Conservation (phyloP, 1,140 invertebrate species). For the Philotrypesis tridentata region DNA sequence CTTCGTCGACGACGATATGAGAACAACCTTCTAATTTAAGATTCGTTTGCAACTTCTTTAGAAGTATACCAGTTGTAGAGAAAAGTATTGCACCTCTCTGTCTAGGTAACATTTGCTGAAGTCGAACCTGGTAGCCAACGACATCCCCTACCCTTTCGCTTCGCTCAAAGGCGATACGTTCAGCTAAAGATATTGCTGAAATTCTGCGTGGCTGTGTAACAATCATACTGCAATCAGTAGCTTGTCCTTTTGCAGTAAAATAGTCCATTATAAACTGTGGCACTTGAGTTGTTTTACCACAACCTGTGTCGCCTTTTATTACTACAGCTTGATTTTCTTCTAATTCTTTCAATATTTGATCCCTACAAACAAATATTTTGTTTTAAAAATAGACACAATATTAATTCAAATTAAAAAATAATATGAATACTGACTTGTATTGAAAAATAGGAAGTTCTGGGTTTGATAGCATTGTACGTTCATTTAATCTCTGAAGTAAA, state of each 20-base stretch:
- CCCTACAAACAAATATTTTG: constrained; percentile 49
- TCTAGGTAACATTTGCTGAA: constrained; percentile 55
- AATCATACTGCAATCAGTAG: constrained; percentile 82
- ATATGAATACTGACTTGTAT: constrained; percentile 48
- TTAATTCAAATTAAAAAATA: neutral
- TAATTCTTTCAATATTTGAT: constrained; percentile 57
- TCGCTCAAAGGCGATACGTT: constrained; percentile 88
- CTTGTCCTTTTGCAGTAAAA: constrained; percentile 65
- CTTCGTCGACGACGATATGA: constrained; percentile 86
- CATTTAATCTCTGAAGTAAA: neutral
- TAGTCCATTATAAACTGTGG: constrained; percentile 94
- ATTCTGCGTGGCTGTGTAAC: constrained; percentile 93
- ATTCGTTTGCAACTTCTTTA: constrained; percentile 79
- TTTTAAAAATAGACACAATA: neutral
- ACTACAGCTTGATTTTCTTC: constrained; percentile 78
- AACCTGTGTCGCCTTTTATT: constrained; percentile 90
- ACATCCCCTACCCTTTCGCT: constrained; percentile 85
- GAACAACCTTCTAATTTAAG: constrained; percentile 73
- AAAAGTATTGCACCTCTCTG: constrained; percentile 75
- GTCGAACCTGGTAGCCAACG: constrained; percentile 86
- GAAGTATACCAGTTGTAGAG: constrained; percentile 86
- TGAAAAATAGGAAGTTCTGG: constrained; percentile 49
- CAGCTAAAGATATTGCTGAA: constrained; percentile 90
- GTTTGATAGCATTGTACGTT: neutral
- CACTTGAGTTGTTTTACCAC: constrained; percentile 92